A percentile compares a stretch with the other conserved stretches of the same genome.
Evolutionary conservation across 92 coral and sea anemone species (phyloP).

Genomic region (Parazoanthus darwini): DNA sequence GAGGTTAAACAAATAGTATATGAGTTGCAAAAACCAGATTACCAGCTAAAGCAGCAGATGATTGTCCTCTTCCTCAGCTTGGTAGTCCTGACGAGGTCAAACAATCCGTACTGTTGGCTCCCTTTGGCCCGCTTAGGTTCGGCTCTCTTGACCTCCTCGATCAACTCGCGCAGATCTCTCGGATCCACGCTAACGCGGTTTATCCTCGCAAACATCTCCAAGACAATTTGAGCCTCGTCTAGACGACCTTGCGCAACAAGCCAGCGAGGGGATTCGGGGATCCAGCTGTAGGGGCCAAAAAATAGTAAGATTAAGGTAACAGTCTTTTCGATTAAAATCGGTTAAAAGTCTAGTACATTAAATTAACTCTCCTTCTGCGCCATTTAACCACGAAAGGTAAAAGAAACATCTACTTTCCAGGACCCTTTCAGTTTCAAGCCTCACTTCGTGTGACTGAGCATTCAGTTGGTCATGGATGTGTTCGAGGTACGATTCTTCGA

Average conservation of each 20-base stretch:
- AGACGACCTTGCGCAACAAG: constrained; percentile 70
- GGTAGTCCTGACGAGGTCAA: constrained; percentile 70
- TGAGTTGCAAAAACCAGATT: not conserved
- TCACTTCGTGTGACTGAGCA: no score
- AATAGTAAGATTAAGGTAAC: not conserved
- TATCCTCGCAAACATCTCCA: constrained; percentile 60
- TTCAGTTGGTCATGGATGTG: no score
- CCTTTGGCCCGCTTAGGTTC: constrained; percentile 46
- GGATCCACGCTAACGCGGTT: constrained; percentile 60
- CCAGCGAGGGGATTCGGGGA: constrained; percentile 90
- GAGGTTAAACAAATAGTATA: no score
- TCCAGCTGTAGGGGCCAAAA: constrained; percentile 39
- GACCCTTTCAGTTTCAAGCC: no score
- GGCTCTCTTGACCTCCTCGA: constrained; percentile 71
- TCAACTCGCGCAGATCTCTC: constrained; percentile 54
- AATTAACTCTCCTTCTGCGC: no score
- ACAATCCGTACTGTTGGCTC: constrained; percentile 51
- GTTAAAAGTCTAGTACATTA: no score
- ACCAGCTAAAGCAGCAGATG: constrained; percentile 81
- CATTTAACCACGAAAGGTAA: no score
- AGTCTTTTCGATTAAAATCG: not conserved
- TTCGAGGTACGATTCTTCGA: no score
- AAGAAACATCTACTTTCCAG: no score
- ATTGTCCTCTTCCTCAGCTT: constrained; percentile 80
- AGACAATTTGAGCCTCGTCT: constrained; percentile 73